These are phyloP conservation scores for Podargus strigoides DNA, from an alignment of 2,797 vertebrate genomes.

Conservation along the genomic window DNA sequence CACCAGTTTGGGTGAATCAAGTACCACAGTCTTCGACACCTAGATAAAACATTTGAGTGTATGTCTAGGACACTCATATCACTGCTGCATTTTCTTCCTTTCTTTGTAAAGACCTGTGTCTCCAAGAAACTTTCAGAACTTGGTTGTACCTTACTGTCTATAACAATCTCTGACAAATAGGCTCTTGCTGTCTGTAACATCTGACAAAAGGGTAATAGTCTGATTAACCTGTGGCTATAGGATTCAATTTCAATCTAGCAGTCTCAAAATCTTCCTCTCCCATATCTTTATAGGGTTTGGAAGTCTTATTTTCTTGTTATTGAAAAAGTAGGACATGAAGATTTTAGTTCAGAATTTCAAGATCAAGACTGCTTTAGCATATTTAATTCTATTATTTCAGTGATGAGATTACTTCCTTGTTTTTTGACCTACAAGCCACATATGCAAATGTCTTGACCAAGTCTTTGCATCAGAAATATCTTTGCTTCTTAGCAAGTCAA, in stretches of 20 bases:
- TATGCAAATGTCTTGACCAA: neutral
- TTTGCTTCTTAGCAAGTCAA: neutral
- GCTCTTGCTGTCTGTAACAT: neutral
- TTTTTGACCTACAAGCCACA: neutral
- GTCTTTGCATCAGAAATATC: neutral
- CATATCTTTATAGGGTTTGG: neutral
- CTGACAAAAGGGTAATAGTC: neutral
- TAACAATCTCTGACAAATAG: neutral
- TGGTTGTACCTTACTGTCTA: neutral
- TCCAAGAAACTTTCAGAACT: neutral
- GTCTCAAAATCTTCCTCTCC: neutral
- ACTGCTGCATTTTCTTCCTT: neutral
- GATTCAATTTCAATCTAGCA: neutral
- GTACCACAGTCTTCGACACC: neutral
- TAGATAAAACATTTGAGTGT: neutral
- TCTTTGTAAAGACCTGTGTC: neutral
- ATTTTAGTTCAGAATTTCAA: neutral
- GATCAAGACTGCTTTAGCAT: neutral
- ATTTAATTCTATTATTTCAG: neutral
- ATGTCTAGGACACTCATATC: neutral
- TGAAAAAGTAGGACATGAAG: neutral
- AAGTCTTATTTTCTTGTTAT: neutral
- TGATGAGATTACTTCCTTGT: neutral
- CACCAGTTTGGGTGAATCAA: neutral
- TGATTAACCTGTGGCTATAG: neutral